Evolutionary conservation across 2,797 vertebrate genomes (phyloP).

Genomic region (Forpus xanthops): DNA sequence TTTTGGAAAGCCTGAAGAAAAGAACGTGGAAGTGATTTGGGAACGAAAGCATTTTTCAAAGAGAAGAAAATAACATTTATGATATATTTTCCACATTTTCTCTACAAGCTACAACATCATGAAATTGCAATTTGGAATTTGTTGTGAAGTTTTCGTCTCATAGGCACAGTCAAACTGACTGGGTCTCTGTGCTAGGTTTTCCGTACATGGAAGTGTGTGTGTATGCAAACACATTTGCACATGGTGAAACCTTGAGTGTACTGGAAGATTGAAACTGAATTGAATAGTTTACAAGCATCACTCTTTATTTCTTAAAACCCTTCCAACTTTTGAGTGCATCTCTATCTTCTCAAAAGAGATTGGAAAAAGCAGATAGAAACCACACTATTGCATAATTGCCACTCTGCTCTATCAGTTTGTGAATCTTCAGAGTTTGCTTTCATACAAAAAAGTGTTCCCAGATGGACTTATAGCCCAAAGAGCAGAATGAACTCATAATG

Average conservation of each 20-base stretch:
- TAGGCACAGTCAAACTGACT: neutral
- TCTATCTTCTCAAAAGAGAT: neutral
- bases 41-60: neutral
- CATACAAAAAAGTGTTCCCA: neutral
- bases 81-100: neutral
- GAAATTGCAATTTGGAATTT: neutral
- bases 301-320: neutral
- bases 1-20: neutral
- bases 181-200: neutral
- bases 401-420: neutral
- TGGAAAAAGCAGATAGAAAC: neutral
- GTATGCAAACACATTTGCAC: neutral
- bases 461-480: neutral
- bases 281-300: neutral
- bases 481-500: neutral
- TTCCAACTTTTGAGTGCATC: neutral
- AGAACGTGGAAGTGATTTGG: neutral
- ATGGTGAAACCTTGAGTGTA: neutral
- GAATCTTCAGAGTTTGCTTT: neutral
- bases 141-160: neutral
- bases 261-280: neutral
- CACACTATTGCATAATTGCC: neutral
- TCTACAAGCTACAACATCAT: neutral
- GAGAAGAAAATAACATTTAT: neutral
- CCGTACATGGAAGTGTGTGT: neutral